Conservation (phyloP, 2,113 vertebrate species). For the Leptosomus discolor region DNA sequence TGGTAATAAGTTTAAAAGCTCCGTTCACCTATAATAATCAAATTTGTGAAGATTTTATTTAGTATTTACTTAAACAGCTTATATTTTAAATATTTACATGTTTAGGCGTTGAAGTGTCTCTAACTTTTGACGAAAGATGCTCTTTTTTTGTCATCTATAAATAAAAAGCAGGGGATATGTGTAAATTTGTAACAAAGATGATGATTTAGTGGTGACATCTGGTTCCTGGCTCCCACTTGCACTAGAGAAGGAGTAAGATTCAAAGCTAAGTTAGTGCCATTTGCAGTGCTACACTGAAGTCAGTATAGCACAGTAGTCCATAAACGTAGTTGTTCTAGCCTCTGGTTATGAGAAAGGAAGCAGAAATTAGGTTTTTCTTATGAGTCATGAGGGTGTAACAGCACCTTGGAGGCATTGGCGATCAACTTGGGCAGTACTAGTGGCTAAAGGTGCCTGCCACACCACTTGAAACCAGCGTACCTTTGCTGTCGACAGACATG, state of each 20-base stretch:
- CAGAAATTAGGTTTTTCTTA: neutral
- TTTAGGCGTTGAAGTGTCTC: neutral
- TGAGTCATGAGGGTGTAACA: neutral
- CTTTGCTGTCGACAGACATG: neutral
- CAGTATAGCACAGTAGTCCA: neutral
- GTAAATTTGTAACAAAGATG: neutral
- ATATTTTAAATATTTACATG: neutral
- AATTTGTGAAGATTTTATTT: neutral
- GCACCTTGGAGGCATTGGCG: conserved; percentile 3
- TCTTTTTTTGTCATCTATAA: neutral
- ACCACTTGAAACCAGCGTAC: neutral
- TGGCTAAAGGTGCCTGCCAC: neutral
- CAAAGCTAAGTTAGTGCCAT: neutral
- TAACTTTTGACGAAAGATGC: neutral
- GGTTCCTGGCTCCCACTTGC: neutral
- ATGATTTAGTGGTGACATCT: neutral
- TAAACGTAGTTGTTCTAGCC: neutral
- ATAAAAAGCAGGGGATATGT: neutral
- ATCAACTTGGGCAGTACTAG: neutral
- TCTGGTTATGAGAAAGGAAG: neutral
- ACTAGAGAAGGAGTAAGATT: neutral
- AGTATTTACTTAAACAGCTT: neutral
- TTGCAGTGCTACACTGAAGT: neutral
- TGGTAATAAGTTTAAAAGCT: neutral
- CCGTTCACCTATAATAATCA: neutral